Evolutionary conservation across 1,140 invertebrate genomes (phyloP).

Genomic region (Lutraria rhynchaena): DNA sequence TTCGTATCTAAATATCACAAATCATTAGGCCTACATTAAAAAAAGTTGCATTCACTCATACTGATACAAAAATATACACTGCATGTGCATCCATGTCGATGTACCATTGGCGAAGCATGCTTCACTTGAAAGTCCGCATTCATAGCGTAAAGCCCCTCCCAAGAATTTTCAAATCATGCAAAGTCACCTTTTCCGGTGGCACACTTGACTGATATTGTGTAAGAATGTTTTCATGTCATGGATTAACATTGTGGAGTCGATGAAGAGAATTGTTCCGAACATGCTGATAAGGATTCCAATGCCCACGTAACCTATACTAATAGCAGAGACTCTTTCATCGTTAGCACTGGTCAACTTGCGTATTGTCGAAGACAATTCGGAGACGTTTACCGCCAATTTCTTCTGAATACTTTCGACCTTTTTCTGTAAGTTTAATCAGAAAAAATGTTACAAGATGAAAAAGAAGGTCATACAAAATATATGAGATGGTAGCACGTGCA

Average conservation of each 20-base stretch:
- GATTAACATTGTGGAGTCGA: conserved; percentile 45
- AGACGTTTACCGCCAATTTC: conserved; percentile 33
- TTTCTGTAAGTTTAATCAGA: conserved; percentile 6
- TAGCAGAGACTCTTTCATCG: conserved; percentile 46
- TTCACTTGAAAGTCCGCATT: too few relatives aligned
- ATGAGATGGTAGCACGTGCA: too few relatives aligned
- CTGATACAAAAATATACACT: too few relatives aligned
- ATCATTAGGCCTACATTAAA: too few relatives aligned
- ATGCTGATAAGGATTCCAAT: conserved; percentile 27
- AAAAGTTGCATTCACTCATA: too few relatives aligned
- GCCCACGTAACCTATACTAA: conserved; percentile 48
- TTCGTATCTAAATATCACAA: too few relatives aligned
- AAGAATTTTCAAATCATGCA: too few relatives aligned
- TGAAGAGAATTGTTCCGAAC: conserved; percentile 37
- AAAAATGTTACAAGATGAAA: too few relatives aligned
- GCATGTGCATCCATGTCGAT: too few relatives aligned
- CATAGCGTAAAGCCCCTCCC: too few relatives aligned
- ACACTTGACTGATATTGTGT: conserved; percentile 4
- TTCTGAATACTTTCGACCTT: conserved; percentile 35
- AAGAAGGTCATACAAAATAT: neutral
- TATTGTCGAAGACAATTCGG: conserved; percentile 46
- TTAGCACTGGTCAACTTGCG: conserved; percentile 53
- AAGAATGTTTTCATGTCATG: conserved; percentile 34
- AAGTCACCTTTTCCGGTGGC: too few relatives aligned
- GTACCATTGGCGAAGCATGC: too few relatives aligned